Evolutionary conservation across 1,140 invertebrate species (phyloP).

Genomic region (Zaprionus inermis): DNA sequence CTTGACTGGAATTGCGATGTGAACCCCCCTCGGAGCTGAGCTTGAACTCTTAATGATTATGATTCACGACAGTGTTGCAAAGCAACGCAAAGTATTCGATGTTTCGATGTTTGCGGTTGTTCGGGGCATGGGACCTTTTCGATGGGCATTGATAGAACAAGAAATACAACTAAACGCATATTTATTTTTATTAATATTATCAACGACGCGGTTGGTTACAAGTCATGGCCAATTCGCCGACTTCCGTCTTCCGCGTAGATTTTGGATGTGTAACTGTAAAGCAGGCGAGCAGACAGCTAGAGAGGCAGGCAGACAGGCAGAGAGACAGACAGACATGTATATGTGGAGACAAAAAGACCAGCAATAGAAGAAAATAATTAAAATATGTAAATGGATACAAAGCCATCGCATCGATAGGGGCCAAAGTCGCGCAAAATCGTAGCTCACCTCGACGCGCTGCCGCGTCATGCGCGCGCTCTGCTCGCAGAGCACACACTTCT

Average conservation of each 20-base stretch:
- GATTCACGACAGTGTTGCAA: slow-evolving; percentile 14
- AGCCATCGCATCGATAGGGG: slow-evolving; percentile 58
- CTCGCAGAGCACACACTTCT: neutral
- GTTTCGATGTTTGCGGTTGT: neutral
- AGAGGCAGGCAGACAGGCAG: neutral
- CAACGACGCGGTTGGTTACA: slow-evolving; percentile 24
- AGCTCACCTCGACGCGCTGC: slow-evolving; percentile 58
- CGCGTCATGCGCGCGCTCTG: slow-evolving; percentile 29
- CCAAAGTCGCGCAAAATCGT: slow-evolving; percentile 73
- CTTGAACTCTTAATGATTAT: slow-evolving; percentile 36
- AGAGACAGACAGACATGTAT: slow-evolving; percentile 18
- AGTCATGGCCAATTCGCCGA: slow-evolving; percentile 16
- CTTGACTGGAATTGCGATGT: slow-evolving; percentile 10
- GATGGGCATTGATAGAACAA: slow-evolving; percentile 6
- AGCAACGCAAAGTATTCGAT: neutral
- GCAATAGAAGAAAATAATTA: slow-evolving; percentile 53
- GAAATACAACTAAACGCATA: slow-evolving; percentile 15
- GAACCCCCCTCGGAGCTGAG: neutral
- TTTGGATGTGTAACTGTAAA: slow-evolving; percentile 65
- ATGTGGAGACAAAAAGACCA: neutral
- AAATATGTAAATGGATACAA: slow-evolving; percentile 77
- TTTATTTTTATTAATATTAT: slow-evolving; percentile 14
- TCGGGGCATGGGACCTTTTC: neutral
- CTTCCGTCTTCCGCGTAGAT: slow-evolving; percentile 65
- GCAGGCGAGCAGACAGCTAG: slow-evolving; percentile 17